phyloP scores from a whole-genome alignment of 2,113 vertebrate genomes.

The Xyrauchen texanus region DNA sequence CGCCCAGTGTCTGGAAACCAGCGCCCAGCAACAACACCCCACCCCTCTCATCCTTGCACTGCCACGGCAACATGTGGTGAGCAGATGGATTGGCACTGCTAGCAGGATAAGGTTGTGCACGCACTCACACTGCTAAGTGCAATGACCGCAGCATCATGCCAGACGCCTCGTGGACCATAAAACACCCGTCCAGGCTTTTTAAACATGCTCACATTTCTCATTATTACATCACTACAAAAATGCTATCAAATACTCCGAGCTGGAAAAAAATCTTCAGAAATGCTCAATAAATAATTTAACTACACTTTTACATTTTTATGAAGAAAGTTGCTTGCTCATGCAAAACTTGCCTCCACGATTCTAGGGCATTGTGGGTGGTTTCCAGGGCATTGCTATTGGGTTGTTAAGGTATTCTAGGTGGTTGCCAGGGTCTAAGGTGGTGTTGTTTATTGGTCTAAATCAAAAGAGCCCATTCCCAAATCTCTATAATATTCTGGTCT shows the following conservation, averaged over 20 bases:
- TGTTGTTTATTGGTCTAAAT: too few species aligned
- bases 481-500: too few species aligned
- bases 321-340: not conserved
- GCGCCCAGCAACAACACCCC: not conserved
- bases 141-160: slow-evolving; percentile 36
- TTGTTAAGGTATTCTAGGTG: not conserved
- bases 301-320: not conserved
- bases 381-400: not conserved
- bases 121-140: not conserved
- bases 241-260: not conserved
- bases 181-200: slow-evolving; percentile 52
- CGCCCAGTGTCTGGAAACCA: slow-evolving; percentile 23
- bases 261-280: not conserved
- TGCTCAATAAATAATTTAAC: not conserved
- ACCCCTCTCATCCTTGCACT: slow-evolving; percentile 24
- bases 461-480: too few species aligned
- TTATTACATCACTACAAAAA: not conserved
- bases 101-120: slow-evolving; percentile 45
- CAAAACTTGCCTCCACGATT: too few species aligned
- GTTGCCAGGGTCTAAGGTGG: too few species aligned
- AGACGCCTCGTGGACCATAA: slow-evolving; percentile 50
- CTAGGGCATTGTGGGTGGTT: not conserved
- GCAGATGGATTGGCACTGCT: slow-evolving; percentile 58
- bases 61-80: slow-evolving; percentile 45
- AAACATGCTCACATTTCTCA: slow-evolving; percentile 25